Evolutionary conservation across 2,888 invertebrate genomes (phyloP), one percentile per base, ranked within the genome.

Genomic region (Heliconius cydno): DNA sequence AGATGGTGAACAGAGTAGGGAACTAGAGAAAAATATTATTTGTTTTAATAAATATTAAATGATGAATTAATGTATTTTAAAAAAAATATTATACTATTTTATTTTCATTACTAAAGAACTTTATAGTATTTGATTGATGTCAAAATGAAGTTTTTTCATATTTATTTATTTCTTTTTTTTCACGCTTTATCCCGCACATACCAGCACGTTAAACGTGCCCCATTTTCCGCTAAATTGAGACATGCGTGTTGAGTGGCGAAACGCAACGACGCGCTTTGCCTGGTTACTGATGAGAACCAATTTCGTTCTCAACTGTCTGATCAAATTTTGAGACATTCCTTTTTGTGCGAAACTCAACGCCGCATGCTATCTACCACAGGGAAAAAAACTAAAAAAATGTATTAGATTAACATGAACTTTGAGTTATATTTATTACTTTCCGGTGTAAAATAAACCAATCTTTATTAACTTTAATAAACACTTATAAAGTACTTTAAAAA

Each of bases 401-500:
- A 34, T 0, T 34, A 34, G 22, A 12, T 68, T 38, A 70, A 41
- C 38, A 70, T 25, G 1, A 25, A 70, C 2, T 41, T 70, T 46
- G 10, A 46, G 19, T 46, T 25, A 70, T 41, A 70, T 70, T 41
- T 41, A 70, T 41, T 70, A 25, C 7, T 70, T 70, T 70, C 41
- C 41, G 46, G 25, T 41, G 28, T 70, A 41, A 70, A 70, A 70
- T 12, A 68, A 0, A 52, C 52, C 6, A 66, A 7, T 30, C 68
- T 12, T 70, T 41, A 70, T 70, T 70, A 68, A 41, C 5, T 68
- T 41, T 25, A 68, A 68, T 41, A 68, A 68, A 25, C 9, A 46
- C 25, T 70, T 25, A 70, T 25, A 28, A 46, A 70, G 70, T 70
- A 70, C n/a, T 70, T 70, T 9, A 46, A 41, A 19, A 70, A 70